Evolutionary conservation across 2,888 invertebrate genomes (phyloP), one percentile per base, ranked within the genome.

Genomic region (Acronicta psi): DNA sequence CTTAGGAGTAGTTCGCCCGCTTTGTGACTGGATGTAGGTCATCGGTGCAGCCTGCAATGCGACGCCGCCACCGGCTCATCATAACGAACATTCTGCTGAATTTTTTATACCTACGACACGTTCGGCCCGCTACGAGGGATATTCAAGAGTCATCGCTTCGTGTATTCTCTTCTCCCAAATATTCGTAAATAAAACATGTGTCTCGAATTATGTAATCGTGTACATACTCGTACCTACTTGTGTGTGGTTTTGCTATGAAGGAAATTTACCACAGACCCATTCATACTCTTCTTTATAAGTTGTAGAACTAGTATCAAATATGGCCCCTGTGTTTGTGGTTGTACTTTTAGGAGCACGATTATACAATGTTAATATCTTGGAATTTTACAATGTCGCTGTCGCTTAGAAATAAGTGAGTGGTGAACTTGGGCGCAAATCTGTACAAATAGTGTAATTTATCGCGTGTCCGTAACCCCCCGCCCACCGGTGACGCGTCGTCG

Each of bases 1-100:
- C 75, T 74, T 63, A 67, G 62, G 61, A 69, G 60, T 52, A 54
- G 62, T 59, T 65, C 61, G 49, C 53, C 17, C 52, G 76, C 73
- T 79, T 82, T 85, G 84, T 82, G 55, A 50, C 73, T 72, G 78
- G 77, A 91, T 91, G 79, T 91, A 91, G 92, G 92, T 91, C 92
- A 91, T 87, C 83, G 77, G 80, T 75, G 89, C 86, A 87, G 78
- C 83, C 90, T 91, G 92, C 91, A 91, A 77, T 92, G 92, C 92
- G 91, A 75, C 81, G 84, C 77, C 49, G 52, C 50, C 51, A 47
- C 58, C 60, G 60, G 73, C 76, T 80, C 77, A 72, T 79, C 81
- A 81, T 77, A 81, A 71, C 71, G 69, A 69, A 78, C 69, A 45
- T 66, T 57, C 69, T 57, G 54, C 73, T 80, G 77, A 77, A 75